Conservation (phyloP, 2,888 invertebrate genomes). For the Hedychridium roseum region DNA sequence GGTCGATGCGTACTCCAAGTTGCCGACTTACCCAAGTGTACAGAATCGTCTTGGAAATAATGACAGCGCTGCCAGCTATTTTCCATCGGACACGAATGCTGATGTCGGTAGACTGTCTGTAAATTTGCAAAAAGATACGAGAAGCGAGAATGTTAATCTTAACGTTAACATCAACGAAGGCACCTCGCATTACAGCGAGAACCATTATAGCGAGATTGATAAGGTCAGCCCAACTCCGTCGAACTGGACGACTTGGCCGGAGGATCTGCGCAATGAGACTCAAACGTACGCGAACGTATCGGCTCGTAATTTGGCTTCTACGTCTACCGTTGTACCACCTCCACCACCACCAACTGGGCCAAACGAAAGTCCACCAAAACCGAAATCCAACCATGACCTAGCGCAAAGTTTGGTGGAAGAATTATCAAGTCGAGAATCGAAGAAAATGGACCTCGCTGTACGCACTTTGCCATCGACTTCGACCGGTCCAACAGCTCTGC, state of each 20-base stretch:
- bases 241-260: constrained; percentile 51
- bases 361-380: constrained; percentile 50
- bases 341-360: constrained; percentile 46
- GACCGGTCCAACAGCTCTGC: too few species aligned
- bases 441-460: too few species aligned
- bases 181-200: constrained; percentile 35
- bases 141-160: constrained; percentile 48
- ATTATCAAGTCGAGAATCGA: too few species aligned
- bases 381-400: constrained; percentile 52
- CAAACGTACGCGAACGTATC: constrained; percentile 53
- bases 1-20: too few species aligned
- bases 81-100: constrained; percentile 22
- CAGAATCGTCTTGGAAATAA: constrained; percentile 7
- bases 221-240: constrained; percentile 36
- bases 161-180: constrained; percentile 42
- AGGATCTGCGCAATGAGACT: constrained; percentile 45
- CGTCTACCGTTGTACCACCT: constrained; percentile 16
- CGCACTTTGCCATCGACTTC: too few species aligned
- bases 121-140: constrained; percentile 47
- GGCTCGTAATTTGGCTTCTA: constrained; percentile 18
- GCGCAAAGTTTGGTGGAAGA: constrained; percentile 50
- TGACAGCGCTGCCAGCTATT: constrained; percentile 26
- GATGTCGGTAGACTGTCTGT: constrained; percentile 44
- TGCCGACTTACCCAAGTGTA: too few species aligned
- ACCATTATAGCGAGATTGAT: constrained; percentile 57